Conservation (phyloP, 2,888 invertebrate genomes). For the Ferrisia virgata region DNA sequence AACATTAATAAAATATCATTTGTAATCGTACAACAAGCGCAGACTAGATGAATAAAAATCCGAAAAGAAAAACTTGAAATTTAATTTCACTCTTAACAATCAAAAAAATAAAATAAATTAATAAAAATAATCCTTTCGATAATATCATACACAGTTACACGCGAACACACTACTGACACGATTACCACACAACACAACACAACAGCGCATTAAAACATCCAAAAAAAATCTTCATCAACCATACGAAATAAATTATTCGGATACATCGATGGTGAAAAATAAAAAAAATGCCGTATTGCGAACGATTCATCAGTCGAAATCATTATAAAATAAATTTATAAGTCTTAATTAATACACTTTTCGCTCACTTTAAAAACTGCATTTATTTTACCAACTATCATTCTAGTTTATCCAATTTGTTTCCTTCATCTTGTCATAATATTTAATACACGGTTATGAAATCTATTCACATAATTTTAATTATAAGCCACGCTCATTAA, state of each 20-base stretch:
- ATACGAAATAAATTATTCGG: neutral
- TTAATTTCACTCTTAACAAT: neutral
- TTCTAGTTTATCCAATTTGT: neutral
- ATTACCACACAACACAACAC: neutral
- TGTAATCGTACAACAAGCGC: neutral
- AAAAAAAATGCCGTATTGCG: neutral
- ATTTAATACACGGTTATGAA: neutral
- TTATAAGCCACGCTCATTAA: neutral
- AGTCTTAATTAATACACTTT: neutral
- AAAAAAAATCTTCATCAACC: neutral
- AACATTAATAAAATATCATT: neutral
- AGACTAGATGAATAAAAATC: constrained; percentile 10
- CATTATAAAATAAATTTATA: neutral
- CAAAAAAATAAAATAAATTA: neutral
- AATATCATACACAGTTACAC: neutral
- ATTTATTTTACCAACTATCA: neutral
- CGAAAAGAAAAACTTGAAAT: neutral
- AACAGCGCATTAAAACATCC: neutral
- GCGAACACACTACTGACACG: neutral
- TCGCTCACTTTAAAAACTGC: neutral
- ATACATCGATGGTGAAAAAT: neutral
- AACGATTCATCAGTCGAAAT: neutral
- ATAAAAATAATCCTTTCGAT: neutral
- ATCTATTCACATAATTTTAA: neutral
- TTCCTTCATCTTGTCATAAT: neutral